These are phyloP conservation scores for Helostoma temminkii DNA, from an alignment of 2,797 vertebrate genomes.

Conservation along the genomic window DNA sequence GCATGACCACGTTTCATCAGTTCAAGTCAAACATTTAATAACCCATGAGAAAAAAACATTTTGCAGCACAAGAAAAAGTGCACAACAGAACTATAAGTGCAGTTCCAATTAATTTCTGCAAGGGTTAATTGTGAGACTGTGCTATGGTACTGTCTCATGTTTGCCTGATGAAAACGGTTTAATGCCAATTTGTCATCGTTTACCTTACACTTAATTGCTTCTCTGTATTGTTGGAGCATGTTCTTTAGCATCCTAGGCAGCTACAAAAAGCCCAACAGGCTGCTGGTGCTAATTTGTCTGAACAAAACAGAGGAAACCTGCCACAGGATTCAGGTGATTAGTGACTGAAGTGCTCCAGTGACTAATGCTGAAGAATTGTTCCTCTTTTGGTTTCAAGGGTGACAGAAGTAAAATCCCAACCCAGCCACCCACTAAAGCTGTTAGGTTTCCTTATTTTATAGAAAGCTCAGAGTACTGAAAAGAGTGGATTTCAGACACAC, in stretches of 20 bases:
- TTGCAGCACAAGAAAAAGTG: not conserved
- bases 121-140: not conserved
- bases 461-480: conserved; percentile 17
- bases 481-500: conserved; percentile 3
- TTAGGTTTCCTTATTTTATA: conserved; percentile 30
- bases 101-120: not conserved
- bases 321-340: conserved; percentile 32
- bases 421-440: conserved; percentile 16
- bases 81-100: not conserved
- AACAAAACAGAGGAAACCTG: conserved; percentile 32
- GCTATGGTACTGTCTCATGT: not conserved
- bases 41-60: too few relatives aligned
- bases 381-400: conserved; percentile 23
- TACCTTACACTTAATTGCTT: not conserved
- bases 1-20: not conserved
- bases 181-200: conserved; percentile 7
- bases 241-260: conserved; percentile 15
- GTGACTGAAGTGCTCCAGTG: conserved; percentile 37
- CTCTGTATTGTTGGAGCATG: conserved; percentile 2
- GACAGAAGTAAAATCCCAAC: conserved; percentile 37
- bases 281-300: conserved; percentile 46
- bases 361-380: conserved; percentile 19
- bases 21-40: conserved; percentile 2
- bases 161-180: not conserved
- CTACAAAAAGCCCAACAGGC: conserved; percentile 42